phyloP scores from a whole-genome alignment of 2,888 invertebrate genomes.

The Phaonia tiefii region DNA sequence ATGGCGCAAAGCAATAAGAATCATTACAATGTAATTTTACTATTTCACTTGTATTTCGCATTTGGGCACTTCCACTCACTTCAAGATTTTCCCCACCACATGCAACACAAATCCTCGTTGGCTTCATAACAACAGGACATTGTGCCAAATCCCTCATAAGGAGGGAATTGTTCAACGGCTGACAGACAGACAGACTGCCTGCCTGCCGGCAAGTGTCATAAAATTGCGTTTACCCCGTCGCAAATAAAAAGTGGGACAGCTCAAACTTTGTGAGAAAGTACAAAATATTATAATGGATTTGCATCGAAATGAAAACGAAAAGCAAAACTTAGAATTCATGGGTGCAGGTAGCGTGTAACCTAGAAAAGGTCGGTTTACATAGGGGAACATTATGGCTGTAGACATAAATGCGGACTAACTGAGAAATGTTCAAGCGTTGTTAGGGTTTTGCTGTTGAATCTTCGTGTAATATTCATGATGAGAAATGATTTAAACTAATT shows the following conservation, averaged over 20 bases:
- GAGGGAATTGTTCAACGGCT: background rate
- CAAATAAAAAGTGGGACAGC: conserved; percentile 27
- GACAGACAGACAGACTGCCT: background rate
- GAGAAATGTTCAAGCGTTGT: conserved; percentile 1
- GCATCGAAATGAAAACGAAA: background rate
- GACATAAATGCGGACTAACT: background rate
- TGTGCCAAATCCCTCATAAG: background rate
- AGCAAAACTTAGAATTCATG: conserved; percentile 10
- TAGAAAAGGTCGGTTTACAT: background rate
- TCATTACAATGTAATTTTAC: no score
- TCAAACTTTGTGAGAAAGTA: conserved; percentile 25
- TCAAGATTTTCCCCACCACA: no score
- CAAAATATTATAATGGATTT: no score
- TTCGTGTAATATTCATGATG: conserved; percentile 14
- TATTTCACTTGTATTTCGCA: no score
- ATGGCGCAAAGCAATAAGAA: no score
- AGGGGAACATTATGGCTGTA: background rate
- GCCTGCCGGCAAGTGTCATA: conserved; percentile 36
- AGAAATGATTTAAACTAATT: conserved; percentile 32
- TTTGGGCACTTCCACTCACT: no score
- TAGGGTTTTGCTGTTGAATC: background rate
- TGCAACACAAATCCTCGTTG: no score
- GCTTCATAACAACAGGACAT: no score
- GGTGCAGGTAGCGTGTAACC: conserved; percentile 54
- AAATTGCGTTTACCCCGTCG: background rate